These are phyloP conservation scores for Pomacea maculata DNA, from an alignment of 1,140 invertebrate genomes.

Conservation along the genomic window DNA sequence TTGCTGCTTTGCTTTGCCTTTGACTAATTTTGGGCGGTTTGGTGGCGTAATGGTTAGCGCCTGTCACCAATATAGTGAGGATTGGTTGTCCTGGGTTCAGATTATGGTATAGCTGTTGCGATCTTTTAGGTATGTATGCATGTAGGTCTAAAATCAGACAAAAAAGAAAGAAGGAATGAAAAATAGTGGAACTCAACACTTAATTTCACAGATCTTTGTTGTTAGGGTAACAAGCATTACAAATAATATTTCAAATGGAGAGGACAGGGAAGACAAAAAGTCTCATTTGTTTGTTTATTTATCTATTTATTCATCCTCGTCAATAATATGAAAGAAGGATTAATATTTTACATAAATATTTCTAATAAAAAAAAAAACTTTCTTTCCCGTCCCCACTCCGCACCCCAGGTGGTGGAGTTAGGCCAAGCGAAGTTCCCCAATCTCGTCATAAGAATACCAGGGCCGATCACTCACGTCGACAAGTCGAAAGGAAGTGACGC, in stretches of 20 bases:
- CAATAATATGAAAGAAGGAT: background rate
- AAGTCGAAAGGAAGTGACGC: constrained; percentile 13
- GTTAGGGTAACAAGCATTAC: background rate
- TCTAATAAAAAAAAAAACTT: background rate
- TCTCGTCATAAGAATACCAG: constrained; percentile 15
- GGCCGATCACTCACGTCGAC: constrained; percentile 30
- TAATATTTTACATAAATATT: background rate
- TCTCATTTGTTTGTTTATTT: too few species aligned
- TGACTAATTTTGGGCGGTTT: background rate
- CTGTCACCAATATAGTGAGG: background rate
- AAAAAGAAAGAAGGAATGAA: too few species aligned
- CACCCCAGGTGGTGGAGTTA: constrained; percentile 7
- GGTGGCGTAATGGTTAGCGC: background rate
- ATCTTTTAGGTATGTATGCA: background rate
- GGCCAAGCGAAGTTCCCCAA: constrained; percentile 17
- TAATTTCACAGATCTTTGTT: background rate
- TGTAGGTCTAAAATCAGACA: background rate
- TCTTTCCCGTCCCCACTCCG: background rate
- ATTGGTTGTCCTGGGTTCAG: background rate
- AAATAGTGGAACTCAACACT: too few species aligned
- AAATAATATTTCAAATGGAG: background rate
- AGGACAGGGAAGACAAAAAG: background rate
- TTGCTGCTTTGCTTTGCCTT: background rate
- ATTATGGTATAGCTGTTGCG: background rate
- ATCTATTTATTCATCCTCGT: too few species aligned